Evolutionary conservation across 2,797 vertebrate species (phyloP).

Genomic region (Anolis apletophallus): DNA sequence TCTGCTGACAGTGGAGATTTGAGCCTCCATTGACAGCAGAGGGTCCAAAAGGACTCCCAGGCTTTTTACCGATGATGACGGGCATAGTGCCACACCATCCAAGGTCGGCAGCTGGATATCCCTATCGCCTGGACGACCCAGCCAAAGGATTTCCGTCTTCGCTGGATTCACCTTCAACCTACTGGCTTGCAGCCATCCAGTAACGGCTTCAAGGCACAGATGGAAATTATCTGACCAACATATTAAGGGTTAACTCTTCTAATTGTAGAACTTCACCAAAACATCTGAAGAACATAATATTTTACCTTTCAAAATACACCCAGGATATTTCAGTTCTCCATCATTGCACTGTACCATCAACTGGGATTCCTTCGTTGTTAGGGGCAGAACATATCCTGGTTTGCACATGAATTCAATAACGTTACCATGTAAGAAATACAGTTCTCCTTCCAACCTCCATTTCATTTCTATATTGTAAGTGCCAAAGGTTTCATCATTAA

Average conservation of each 20-base stretch:
- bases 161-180: too few relatives aligned
- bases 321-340: slow-evolving; percentile 74
- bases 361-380: slow-evolving; percentile 34
- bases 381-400: slow-evolving; percentile 69
- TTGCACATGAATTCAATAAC: slow-evolving; percentile 79
- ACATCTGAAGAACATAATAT: fast-evolving
- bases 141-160: too few relatives aligned
- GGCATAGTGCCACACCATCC: too few relatives aligned
- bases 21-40: too few relatives aligned
- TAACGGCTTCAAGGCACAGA: too few relatives aligned
- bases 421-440: slow-evolving; percentile 77
- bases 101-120: too few relatives aligned
- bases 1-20: too few relatives aligned
- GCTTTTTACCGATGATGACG: too few relatives aligned
- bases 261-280: not conserved
- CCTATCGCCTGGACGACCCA: too few relatives aligned
- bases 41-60: too few relatives aligned
- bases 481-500: slow-evolving; percentile 57
- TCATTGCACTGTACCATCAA: slow-evolving; percentile 72
- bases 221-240: not conserved
- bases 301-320: slow-evolving; percentile 77
- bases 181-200: too few relatives aligned
- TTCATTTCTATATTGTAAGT: slow-evolving; percentile 74
- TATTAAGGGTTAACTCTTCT: not conserved
- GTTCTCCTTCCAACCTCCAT: slow-evolving; percentile 73